Percentiles rank a stretch among this genome's conserved stretches.
phyloP scores from a whole-genome alignment of 1,140 invertebrate genomes.

The Doryteuthis pealeii region DNA sequence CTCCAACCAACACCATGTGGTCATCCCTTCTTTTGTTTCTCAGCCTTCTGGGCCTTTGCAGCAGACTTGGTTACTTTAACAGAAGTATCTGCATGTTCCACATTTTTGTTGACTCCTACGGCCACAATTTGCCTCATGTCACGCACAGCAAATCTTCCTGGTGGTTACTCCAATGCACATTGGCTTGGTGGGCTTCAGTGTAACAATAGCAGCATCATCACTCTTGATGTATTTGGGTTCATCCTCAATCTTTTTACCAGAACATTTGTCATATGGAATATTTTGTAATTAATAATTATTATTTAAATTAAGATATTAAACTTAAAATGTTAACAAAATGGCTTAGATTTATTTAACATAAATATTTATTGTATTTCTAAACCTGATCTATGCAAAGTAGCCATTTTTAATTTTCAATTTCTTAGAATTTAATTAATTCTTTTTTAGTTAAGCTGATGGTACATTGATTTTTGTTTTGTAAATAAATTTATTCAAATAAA shows the following conservation, averaged over 20 bases:
- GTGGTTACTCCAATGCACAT: conserved; percentile 97
- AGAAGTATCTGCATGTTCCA: conserved; percentile 67
- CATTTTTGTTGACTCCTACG: conserved; percentile 90
- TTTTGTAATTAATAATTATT: too few species aligned
- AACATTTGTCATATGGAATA: conserved; percentile 97
- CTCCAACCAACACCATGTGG: neutral
- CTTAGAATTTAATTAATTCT: too few species aligned
- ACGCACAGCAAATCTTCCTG: conserved; percentile 95
- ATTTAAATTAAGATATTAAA: too few species aligned
- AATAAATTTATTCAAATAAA: too few species aligned
- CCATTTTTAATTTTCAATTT: too few species aligned
- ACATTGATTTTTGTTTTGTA: too few species aligned
- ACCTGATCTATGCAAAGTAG: too few species aligned
- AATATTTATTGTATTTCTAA: too few species aligned
- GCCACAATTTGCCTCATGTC: conserved; percentile 99
- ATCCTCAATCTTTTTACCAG: conserved; percentile 69
- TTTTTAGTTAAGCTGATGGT: too few species aligned
- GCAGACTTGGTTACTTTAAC: conserved; percentile 97
- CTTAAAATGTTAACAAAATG: too few species aligned
- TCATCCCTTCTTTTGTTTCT: conserved; percentile 28
- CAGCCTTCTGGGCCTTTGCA: conserved; percentile 75
- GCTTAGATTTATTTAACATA: too few species aligned
- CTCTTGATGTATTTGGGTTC: conserved; percentile 81
- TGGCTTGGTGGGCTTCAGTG: conserved; percentile 88
- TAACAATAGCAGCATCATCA: conserved; percentile 89